Base-by-base conservation (phyloP, 2,888 invertebrate species). In the Agonopterix alstromeriana region DNA sequence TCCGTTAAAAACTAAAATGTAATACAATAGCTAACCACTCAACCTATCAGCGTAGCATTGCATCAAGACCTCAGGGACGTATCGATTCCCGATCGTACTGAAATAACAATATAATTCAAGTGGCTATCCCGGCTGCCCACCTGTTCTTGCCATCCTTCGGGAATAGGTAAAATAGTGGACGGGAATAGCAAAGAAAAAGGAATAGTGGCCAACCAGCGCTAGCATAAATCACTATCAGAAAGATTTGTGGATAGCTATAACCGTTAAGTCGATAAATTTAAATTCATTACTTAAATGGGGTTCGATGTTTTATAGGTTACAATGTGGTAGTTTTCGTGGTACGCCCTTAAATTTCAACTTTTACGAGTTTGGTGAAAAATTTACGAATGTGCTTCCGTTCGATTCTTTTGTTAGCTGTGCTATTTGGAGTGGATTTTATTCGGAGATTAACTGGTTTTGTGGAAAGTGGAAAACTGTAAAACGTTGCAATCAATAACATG, bases 101-200 rank as follows among this genome's bases (percentile, higher is more conserved):
- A 62, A 63, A 68, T 66, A 67, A 67, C 65, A 65, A 64, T 69
- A 70, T 70, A 70, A 68, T 67, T 71, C 70, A 65, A 67, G 60
- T 58, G 65, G 63, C 63, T 59, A 58, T 58, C 58, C 63, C 56
- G 55, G 55, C 57, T 53, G 55, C 58, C 43, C 47, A 42, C 49
- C 46, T 48, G 46, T 42, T 41, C 36, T 43, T 40, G 17, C 48
- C 51, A 56, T 54, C 49, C 57, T 51, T 49, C 44, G 53, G 58
- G 62, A 54, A 61, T 57, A 58, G 58, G 57, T 59, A 62, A 60
- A 65, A 65, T 49, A 49, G 48, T 48, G 48, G 43, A 35, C 44
- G 11, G 27, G 48, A 51, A 48, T 48, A 49, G 45, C 41, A 48
- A 53, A 46, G 41, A 49, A 53, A 54, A 56, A 54, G 47, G 54